phyloP scores from a whole-genome alignment of 2,888 invertebrate species.

The Gari tellinella region DNA sequence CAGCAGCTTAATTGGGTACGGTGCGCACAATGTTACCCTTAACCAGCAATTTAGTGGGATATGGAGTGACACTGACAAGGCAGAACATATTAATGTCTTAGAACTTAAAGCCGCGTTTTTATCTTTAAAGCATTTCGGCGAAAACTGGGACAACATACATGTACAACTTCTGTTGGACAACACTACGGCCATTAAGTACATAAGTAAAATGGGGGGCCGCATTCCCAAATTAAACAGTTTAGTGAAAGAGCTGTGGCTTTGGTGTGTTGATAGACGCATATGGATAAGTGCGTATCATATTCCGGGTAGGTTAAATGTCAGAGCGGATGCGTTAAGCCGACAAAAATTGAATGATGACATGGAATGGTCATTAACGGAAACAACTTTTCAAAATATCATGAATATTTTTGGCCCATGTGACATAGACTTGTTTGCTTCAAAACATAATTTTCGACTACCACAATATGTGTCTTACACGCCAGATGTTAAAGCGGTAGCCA shows the following conservation, averaged over 20 bases:
- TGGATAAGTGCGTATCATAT: no score
- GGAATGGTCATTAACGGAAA: slow-evolving; percentile 21
- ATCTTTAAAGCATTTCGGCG: slow-evolving; percentile 5
- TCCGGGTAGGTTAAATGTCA: slow-evolving; percentile 16
- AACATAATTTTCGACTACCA: slow-evolving; percentile 18
- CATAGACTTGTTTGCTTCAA: slow-evolving; percentile 47
- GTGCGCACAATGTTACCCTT: slow-evolving; percentile 5
- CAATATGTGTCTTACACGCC: slow-evolving; percentile 16
- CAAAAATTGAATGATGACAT: slow-evolving; percentile 17
- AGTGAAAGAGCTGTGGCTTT: slow-evolving; percentile 32
- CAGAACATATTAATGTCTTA: slow-evolving; percentile 12
- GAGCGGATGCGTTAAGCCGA: slow-evolving; percentile 21
- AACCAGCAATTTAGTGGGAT: slow-evolving; percentile 4
- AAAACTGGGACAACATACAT: neutral
- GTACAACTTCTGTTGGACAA: slow-evolving; percentile 10
- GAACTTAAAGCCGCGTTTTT: slow-evolving; percentile 26
- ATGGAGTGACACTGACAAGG: slow-evolving; percentile 17
- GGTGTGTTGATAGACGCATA: slow-evolving; percentile 28
- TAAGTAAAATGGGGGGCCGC: slow-evolving; percentile 22
- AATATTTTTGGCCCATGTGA: slow-evolving; percentile 9
- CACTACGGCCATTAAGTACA: slow-evolving; percentile 12
- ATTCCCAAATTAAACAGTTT: slow-evolving; percentile 10
- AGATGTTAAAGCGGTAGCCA: neutral
- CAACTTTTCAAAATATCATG: slow-evolving; percentile 15
- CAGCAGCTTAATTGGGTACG: no score